Percentiles rank a stretch among this genome's conserved stretches.
Evolutionary conservation across 1,140 invertebrate genomes (phyloP).

Genomic region (Phenacoccus solenopsis): DNA sequence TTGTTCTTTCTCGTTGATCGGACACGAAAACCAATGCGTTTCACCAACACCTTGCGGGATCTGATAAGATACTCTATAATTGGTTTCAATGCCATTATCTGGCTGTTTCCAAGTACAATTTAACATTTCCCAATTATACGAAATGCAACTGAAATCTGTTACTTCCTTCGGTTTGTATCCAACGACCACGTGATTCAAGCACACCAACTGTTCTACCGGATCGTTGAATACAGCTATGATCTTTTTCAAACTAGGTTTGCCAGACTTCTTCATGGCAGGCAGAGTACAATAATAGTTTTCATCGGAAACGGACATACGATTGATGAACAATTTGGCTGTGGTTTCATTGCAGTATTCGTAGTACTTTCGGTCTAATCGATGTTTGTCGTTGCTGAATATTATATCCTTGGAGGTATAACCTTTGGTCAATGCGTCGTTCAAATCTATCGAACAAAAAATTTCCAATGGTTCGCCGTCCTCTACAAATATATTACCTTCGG

Average conservation of each 20-base stretch:
- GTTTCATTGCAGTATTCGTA: slow-evolving; percentile 39
- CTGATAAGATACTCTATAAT: slow-evolving; percentile 40
- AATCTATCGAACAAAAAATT: slow-evolving; percentile 39
- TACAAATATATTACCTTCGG: slow-evolving; percentile 39
- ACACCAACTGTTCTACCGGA: slow-evolving; percentile 29
- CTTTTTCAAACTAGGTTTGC: no score
- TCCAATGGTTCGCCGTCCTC: slow-evolving; percentile 36
- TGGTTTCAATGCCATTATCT: slow-evolving; percentile 39
- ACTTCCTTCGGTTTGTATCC: slow-evolving; percentile 40
- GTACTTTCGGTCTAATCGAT: slow-evolving; percentile 36
- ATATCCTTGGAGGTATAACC: slow-evolving; percentile 36
- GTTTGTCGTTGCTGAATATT: slow-evolving; percentile 35
- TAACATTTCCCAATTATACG: slow-evolving; percentile 49
- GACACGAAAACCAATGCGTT: slow-evolving; percentile 11
- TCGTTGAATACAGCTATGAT: slow-evolving; percentile 24
- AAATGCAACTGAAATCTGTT: slow-evolving; percentile 48
- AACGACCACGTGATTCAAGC: slow-evolving; percentile 39
- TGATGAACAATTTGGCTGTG: slow-evolving; percentile 35
- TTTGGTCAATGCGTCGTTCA: slow-evolving; percentile 30
- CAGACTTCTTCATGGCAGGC: slow-evolving; percentile 26
- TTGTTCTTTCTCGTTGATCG: no score
- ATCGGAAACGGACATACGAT: slow-evolving; percentile 33
- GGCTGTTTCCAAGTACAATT: slow-evolving; percentile 48
- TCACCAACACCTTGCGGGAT: slow-evolving; percentile 33
- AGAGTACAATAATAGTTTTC: slow-evolving; percentile 35